Conservation (phyloP, 2,888 invertebrate species). For the Oxyteleia sp. region DNA sequence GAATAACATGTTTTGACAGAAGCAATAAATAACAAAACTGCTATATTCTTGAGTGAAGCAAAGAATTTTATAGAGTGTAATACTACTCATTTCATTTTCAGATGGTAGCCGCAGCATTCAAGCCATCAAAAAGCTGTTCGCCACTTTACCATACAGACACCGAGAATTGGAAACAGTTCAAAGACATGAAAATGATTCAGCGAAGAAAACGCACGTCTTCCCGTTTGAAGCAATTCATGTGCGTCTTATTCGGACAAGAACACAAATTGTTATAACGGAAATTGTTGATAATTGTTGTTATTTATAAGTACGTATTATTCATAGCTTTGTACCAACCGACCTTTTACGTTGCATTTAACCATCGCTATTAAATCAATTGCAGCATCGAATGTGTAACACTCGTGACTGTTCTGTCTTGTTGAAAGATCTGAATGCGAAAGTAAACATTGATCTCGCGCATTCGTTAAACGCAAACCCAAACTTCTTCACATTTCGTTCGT, state of each 20-base stretch:
- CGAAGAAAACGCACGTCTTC: conserved; percentile 74
- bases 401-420: conserved; percentile 21
- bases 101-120: conserved; percentile 83
- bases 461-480: neutral
- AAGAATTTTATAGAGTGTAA: too few relatives aligned
- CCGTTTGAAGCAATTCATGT: conserved; percentile 69
- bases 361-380: conserved; percentile 19
- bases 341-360: conserved; percentile 29
- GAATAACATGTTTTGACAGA: too few relatives aligned
- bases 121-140: conserved; percentile 85
- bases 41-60: too few relatives aligned
- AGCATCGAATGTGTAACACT: conserved; percentile 15
- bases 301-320: conserved; percentile 3
- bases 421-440: conserved; percentile 33
- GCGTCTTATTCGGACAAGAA: conserved; percentile 70
- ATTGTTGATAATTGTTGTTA: conserved; percentile 21
- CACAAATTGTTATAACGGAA: conserved; percentile 53
- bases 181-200: conserved; percentile 78
- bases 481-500: neutral
- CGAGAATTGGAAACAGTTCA: conserved; percentile 86
- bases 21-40: too few relatives aligned
- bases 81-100: conserved; percentile 76
- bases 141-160: conserved; percentile 82
- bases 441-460: conserved; percentile 37
- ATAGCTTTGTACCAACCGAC: conserved; percentile 17